Base-by-base conservation (phyloP, 2,888 invertebrate genomes). In the Rhingia campestris region DNA sequence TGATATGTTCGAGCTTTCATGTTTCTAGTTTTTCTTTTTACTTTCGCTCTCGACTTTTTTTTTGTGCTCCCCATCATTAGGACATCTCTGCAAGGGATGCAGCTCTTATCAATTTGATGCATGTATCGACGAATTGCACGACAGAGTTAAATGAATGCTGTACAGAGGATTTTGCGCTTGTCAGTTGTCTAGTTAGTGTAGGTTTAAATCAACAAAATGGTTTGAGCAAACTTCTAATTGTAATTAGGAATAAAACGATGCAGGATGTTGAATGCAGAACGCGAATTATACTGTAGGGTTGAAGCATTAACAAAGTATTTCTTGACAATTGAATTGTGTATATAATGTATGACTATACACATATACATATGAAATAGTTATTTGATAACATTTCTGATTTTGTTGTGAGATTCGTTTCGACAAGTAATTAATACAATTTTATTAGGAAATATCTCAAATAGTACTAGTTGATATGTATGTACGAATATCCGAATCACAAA, bases 141-240 rank as follows among this genome's bases (percentile, higher is more conserved):
- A 76, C 72, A 49, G 22, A 39, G 22, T 22, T 12, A 41, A 22
- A 39, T 45, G 41, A 75, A 66, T 76, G 70, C 14, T 49, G 61
- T 70, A 76, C 33, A 72, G 51, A 47, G 53, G 67, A 69, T 66
- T 73, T 58, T 77, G 37, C 72, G 67, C 77, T 69, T 77, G 73
- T 73, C 82, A 73, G 67, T 82, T 77, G 77, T 73, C 73, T 82
- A 76, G 76, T 82, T 74, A 67, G 82, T 76, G 67, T 37, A 49
- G 63, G 54, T 77, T 79, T 77, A 82, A 82, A 82, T 82, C 73
- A 69, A 77, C 77, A 66, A 54, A 72, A 77, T 51, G 56, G 54
- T 63, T 51, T 9, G 63, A 59, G 32, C 73, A 58, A 69, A 69
- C 37, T 82, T 69, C 82, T 77, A 77, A 77, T 82, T 82, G 77